Conservation (phyloP, 2,113 vertebrate species). For the Gasterosteus nipponicus region DNA sequence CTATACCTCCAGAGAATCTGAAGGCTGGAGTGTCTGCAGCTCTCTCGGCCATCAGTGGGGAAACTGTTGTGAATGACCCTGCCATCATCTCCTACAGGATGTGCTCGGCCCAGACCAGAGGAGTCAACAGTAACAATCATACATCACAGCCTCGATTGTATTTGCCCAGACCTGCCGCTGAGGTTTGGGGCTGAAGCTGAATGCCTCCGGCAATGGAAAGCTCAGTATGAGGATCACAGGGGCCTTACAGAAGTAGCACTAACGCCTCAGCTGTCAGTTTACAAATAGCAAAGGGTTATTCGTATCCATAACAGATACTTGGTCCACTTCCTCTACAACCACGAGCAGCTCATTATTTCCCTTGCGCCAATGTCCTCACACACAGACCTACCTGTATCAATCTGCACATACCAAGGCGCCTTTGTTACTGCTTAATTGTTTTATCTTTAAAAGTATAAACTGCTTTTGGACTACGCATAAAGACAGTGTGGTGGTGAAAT, state of each 20-base stretch:
- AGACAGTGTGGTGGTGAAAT: slow-evolving; percentile 62
- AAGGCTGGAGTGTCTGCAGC: slow-evolving; percentile 71
- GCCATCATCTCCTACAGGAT: slow-evolving; percentile 55
- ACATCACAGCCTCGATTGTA: slow-evolving; percentile 70
- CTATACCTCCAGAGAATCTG: slow-evolving; percentile 60
- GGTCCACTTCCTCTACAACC: slow-evolving; percentile 48
- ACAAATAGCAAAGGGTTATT: slow-evolving; percentile 79
- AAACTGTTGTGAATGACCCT: slow-evolving; percentile 56
- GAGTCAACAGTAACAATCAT: slow-evolving; percentile 68
- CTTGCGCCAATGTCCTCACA: slow-evolving; percentile 20
- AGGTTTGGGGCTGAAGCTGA: slow-evolving; percentile 55
- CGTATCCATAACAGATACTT: slow-evolving; percentile 74
- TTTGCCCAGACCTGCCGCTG: slow-evolving; percentile 71
- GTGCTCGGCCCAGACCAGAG: slow-evolving; percentile 52
- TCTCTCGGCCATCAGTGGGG: slow-evolving; percentile 47
- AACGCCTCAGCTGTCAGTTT: slow-evolving; percentile 72
- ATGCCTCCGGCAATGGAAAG: slow-evolving; percentile 65
- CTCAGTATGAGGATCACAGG: slow-evolving; percentile 65
- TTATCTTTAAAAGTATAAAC: slow-evolving; percentile 60
- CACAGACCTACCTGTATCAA: slow-evolving; percentile 46
- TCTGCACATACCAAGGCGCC: slow-evolving; percentile 51
- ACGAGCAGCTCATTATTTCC: slow-evolving; percentile 16
- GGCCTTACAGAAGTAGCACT: slow-evolving; percentile 77
- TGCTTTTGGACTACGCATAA: slow-evolving; percentile 67
- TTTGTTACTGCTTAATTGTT: slow-evolving; percentile 53